phyloP scores from a whole-genome alignment of 2,113 vertebrate species.

The Baryphthengus martii region DNA sequence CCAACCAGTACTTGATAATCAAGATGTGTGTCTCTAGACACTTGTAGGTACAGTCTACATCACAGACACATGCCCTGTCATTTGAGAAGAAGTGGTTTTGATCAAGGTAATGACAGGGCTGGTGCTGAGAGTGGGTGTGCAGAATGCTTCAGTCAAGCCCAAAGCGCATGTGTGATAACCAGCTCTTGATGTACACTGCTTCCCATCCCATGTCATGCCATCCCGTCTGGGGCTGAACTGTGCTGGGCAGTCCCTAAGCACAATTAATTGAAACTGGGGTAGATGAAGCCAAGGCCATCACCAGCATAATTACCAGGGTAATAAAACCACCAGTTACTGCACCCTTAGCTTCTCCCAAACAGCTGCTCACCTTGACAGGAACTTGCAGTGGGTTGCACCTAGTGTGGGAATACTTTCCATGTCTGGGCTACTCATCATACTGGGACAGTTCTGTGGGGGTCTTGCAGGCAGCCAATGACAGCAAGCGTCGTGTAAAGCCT shows the following conservation, averaged over 20 bases:
- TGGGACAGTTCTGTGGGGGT: neutral
- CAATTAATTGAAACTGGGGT: neutral
- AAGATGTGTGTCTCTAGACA: accelerated
- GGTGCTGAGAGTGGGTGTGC: neutral
- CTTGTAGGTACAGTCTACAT: neutral
- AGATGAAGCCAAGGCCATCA: neutral
- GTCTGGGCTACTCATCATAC: neutral
- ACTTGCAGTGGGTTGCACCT: neutral
- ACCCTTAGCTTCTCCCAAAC: neutral
- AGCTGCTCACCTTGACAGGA: neutral
- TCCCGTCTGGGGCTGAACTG: neutral
- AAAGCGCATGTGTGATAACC: neutral
- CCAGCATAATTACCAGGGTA: neutral
- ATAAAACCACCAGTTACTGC: neutral
- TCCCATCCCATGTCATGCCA: too few relatives aligned
- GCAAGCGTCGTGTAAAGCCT: neutral
- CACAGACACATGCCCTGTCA: neutral
- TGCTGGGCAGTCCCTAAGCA: neutral
- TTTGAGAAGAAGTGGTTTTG: neutral
- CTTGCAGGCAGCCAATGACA: neutral
- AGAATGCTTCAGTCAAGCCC: neutral
- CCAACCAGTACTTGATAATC: neutral
- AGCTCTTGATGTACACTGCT: neutral
- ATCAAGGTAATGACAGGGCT: neutral
- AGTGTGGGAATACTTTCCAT: neutral